A percentile compares a stretch with the other conserved stretches of the same genome.
These are phyloP conservation scores for Anguilla megastoma DNA, from an alignment of 2,797 vertebrate species.

Conservation along the genomic window DNA sequence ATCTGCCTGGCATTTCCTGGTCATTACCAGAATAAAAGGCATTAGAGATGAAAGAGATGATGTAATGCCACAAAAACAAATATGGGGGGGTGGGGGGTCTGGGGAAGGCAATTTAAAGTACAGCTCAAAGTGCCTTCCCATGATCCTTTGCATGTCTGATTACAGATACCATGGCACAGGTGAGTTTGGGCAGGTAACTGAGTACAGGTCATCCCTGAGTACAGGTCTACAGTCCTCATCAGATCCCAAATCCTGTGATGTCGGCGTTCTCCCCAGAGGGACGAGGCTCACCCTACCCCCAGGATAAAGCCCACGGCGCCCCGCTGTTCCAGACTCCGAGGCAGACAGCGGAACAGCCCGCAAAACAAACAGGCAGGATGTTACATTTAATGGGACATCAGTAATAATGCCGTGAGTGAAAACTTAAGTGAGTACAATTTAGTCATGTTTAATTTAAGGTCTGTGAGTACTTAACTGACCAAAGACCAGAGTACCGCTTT, in stretches of 20 bases:
- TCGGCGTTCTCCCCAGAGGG: not conserved
- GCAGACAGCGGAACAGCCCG: too few relatives aligned
- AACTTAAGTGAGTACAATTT: not conserved
- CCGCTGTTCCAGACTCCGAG: too few relatives aligned
- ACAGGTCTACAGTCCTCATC: not conserved
- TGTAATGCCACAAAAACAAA: not conserved
- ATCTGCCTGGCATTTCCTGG: not conserved
- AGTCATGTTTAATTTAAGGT: not conserved
- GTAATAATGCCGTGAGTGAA: not conserved
- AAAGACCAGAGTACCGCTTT: not conserved
- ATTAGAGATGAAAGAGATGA: not conserved
- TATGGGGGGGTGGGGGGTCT: too few relatives aligned
- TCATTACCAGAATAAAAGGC: not conserved
- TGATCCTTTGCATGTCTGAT: not conserved
- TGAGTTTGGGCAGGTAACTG: not conserved
- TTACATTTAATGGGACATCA: not conserved
- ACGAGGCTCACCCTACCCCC: too few relatives aligned
- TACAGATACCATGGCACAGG: not conserved
- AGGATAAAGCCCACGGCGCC: too few relatives aligned
- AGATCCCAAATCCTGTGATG: not conserved
- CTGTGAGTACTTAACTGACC: not conserved
- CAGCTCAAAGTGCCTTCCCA: not conserved
- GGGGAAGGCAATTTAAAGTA: not conserved
- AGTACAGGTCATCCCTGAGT: not conserved
- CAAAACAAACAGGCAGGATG: not conserved